Percentiles rank a stretch among this genome's conserved stretches.
phyloP scores from a whole-genome alignment of 2,888 invertebrate genomes.

The Cryptus armator region DNA sequence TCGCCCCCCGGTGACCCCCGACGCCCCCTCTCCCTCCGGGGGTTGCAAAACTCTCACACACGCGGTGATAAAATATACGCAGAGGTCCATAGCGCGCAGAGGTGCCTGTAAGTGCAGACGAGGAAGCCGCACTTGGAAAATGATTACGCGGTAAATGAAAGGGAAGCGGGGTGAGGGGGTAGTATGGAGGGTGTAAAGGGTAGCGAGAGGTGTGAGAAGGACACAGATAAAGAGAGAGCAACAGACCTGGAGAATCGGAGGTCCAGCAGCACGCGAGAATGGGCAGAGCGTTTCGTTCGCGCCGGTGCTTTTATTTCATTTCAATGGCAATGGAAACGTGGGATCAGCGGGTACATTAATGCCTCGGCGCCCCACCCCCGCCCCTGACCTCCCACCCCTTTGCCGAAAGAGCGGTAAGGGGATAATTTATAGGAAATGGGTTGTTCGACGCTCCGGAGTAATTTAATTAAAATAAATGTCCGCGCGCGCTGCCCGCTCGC shows the following conservation, averaged over 20 bases:
- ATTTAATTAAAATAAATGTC: constrained; percentile 86
- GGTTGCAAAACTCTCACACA: constrained; percentile 41
- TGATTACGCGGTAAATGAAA: constrained; percentile 84
- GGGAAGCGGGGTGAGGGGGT: constrained; percentile 74
- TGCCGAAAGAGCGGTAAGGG: constrained; percentile 80
- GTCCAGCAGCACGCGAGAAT: constrained; percentile 58
- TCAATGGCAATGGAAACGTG: constrained; percentile 80
- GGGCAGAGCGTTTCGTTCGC: constrained; percentile 78
- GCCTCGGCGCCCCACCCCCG: constrained; percentile 72
- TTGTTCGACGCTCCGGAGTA: constrained; percentile 85
- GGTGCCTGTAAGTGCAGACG: constrained; percentile 70
- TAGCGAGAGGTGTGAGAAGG: constrained; percentile 33
- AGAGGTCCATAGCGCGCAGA: constrained; percentile 58
- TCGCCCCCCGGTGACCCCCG: neutral
- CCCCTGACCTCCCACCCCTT: constrained; percentile 62
- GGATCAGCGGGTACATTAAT: constrained; percentile 85
- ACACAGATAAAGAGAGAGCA: constrained; percentile 23
- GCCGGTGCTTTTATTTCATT: constrained; percentile 84
- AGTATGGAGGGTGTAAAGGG: constrained; percentile 16
- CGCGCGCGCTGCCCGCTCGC: constrained; percentile 73
- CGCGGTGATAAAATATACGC: constrained; percentile 43
- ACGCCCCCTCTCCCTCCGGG: no score
- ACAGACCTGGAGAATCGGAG: constrained; percentile 72
- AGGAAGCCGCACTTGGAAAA: constrained; percentile 79
- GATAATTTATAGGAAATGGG: constrained; percentile 86